Evolutionary conservation across 2,113 vertebrate species (phyloP), one percentile per base, ranked within the genome.

Genomic region (Sialia sialis): DNA sequence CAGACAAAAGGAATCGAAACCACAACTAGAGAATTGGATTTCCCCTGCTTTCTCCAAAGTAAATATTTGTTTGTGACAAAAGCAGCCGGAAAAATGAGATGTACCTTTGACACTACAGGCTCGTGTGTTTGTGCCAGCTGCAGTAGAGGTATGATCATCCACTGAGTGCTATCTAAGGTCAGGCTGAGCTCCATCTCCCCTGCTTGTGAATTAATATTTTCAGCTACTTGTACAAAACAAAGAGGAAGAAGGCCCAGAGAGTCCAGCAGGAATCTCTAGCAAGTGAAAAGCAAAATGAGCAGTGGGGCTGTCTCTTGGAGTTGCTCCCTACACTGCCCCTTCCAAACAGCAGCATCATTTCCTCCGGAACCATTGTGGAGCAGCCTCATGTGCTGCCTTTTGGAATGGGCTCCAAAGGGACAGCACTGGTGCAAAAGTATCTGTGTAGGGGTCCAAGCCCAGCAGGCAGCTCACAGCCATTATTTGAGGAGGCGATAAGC

Each of bases 41-140:
- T 96, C 95, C 95, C 82, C 60, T 74, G 85, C 94, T 97, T 96
- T 96, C 95, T 96, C 95, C 95, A 97, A 97, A 96, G 86, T 95
- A 96, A 97, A 97, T 96, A 95, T 96, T 97, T 97, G 88, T 95
- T 95, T 95, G 94, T 0, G 7, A 96, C 79, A 95, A 96, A 94
- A 91, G 90, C 85, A 95, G 91, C 87, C n/a, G 54, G 88, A 96
- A 95, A 83, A 96, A 91, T 78, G 89, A 93, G 87, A 89, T 60
- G 60, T 72, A 97, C 84, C 79, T 75, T 89, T 92, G 91, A 96
- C 85, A 64, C 68, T 86, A 32, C 80, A 62, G 67, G 36, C 55
- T 85, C 74, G 34, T 84, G 85, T 89, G 36, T 86, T 94, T 93
- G 76, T 94, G 80, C 87, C 58, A 8, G 60, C 64, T 94, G 48